Percentiles rank a stretch among this genome's conserved stretches.
Conservation (phyloP, 2,888 invertebrate genomes). For the Plebejus melissa region DNA sequence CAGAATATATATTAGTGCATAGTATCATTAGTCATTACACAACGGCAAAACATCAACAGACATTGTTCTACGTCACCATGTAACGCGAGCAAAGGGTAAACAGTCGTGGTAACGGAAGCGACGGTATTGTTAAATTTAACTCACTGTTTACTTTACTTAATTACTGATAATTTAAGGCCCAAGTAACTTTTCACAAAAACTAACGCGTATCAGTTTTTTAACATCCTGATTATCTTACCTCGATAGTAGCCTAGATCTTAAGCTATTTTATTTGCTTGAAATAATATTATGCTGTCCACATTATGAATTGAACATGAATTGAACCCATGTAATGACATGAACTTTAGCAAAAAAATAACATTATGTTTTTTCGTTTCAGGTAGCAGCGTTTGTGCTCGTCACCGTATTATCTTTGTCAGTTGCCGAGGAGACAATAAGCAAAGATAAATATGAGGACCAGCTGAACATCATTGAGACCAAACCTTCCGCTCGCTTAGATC, state of each 20-base stretch:
- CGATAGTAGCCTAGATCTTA: no score
- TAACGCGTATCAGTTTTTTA: background rate
- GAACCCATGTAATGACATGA: background rate
- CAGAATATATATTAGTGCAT: background rate
- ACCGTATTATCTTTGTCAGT: constrained; percentile 48
- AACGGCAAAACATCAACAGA: constrained; percentile 25
- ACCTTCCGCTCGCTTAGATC: constrained; percentile 83
- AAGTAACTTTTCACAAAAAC: background rate
- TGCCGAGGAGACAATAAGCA: constrained; percentile 52
- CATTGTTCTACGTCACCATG: constrained; percentile 22
- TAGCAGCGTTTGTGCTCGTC: constrained; percentile 52
- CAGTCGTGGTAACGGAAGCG: constrained; percentile 21
- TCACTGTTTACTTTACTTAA: background rate
- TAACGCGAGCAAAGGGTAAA: constrained; percentile 15
- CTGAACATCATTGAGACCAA: constrained; percentile 66
- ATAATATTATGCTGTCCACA: background rate
- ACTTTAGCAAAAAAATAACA: background rate
- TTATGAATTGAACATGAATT: no score
- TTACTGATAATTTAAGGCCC: background rate
- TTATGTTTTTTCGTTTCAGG: constrained; percentile 52
- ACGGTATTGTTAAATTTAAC: background rate
- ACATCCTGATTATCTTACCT: background rate
- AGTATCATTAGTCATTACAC: background rate
- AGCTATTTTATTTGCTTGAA: background rate
- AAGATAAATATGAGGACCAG: constrained; percentile 55